Evolutionary conservation across 2,113 vertebrate genomes (phyloP).

Genomic region (Polypterus bichir): DNA sequence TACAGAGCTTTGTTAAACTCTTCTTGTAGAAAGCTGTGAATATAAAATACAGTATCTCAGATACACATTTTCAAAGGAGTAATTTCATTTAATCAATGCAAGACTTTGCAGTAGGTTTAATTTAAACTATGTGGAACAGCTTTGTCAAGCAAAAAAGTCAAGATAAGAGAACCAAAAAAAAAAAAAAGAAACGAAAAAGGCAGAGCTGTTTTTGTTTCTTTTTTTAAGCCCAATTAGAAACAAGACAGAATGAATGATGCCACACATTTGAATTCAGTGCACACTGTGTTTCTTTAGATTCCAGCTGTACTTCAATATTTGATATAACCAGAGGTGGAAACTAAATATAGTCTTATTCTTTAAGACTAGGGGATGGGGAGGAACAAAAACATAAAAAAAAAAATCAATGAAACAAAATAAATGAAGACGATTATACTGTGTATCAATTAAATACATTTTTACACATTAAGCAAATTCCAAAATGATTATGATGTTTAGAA

Average conservation of each 20-base stretch:
- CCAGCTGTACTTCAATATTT: not conserved
- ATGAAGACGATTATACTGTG: not conserved
- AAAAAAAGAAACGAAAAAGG: too few relatives aligned
- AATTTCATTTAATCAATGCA: too few relatives aligned
- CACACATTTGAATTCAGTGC: not conserved
- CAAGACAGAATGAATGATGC: slow-evolving; percentile 1
- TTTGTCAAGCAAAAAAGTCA: too few relatives aligned
- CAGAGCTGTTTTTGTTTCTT: not conserved
- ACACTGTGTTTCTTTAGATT: not conserved
- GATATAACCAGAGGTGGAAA: not conserved
- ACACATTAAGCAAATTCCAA: not conserved
- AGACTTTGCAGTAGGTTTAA: too few relatives aligned
- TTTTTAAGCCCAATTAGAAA: slow-evolving; percentile 1
- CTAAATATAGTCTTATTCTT: not conserved
- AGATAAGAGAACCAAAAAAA: too few relatives aligned
- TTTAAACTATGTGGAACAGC: too few relatives aligned
- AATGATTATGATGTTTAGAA: not conserved
- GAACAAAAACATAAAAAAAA: not conserved
- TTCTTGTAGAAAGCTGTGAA: too few relatives aligned
- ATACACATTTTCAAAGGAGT: too few relatives aligned
- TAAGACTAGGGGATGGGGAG: not conserved
- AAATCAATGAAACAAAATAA: too few relatives aligned
- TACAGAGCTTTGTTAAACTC: too few relatives aligned
- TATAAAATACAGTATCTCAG: too few relatives aligned
- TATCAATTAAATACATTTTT: not conserved